Base-by-base conservation (phyloP, 2,888 invertebrate genomes). In the Drosophila anomelani region DNA sequence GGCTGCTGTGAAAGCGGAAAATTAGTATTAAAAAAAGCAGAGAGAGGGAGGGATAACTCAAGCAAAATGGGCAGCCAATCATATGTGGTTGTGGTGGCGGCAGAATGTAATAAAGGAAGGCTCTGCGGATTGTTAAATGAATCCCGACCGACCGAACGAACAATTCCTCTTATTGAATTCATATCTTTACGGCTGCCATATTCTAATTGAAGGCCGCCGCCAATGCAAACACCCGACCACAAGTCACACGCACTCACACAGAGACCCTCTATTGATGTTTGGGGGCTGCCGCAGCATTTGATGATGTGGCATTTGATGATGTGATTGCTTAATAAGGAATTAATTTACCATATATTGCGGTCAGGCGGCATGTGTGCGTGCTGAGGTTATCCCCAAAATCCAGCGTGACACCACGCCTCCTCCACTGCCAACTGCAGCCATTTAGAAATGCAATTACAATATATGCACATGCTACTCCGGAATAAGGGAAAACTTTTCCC, bases 291-390 rank as follows among this genome's bases (percentile, higher is more conserved):
- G 60, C 87, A 79, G 86, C 77, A 72, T 77, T 87, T 82, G 78
- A 86, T 81, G 78, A 80, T 84, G 88, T 84, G 81, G 88, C 58
- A 86, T 88, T 85, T 88, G 88, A 26, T 26, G 26, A 26, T 26
- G 26, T 26, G 26, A 85, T 84, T 86, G 82, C 82, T 72, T 79
- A 85, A 85, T 88, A 88, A 84, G 81, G 82, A 88, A 88, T 88
- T 85, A 85, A 86, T 85, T 85, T 86, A 77, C 71, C 88, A 80
- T 75, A 80, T 71, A 73, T 80, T 85, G 88, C 66, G 85, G 88
- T 73, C 69, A 41, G n/a, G 39, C 17, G 71, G 74, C 71, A 58
- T 60, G 47, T 74, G 77, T 75, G 76, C 53, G 79, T 73, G 56
- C 43, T 75, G 79, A 41, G 81, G 70, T 70, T 81, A 56, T 34